phyloP scores from a whole-genome alignment of 2,797 vertebrate genomes.

The Staurois parvus region DNA sequence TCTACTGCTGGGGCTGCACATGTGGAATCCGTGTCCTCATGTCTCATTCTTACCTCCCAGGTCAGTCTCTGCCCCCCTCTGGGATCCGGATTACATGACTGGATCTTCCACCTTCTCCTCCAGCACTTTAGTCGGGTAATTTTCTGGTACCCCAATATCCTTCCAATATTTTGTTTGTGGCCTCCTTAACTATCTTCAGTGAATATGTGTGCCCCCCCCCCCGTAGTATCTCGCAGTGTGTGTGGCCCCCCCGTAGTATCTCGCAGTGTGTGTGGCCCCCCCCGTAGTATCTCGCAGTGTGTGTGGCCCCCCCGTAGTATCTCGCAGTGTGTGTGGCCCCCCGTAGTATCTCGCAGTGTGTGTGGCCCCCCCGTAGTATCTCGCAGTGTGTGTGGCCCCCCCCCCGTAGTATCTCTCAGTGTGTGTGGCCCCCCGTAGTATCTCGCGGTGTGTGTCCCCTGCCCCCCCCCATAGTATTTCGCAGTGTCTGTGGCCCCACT shows the following conservation, averaged over 20 bases:
- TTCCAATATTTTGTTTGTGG: neutral
- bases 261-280: too few species aligned
- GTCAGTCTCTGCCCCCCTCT: constrained; percentile 3
- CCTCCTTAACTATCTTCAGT: too few species aligned
- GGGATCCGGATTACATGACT: constrained; percentile 45
- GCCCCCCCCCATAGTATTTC: too few species aligned
- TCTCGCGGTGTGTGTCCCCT: neutral
- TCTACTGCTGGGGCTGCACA: too few species aligned
- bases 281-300: too few species aligned
- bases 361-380: neutral
- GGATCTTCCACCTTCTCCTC: constrained; percentile 45
- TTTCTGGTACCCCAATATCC: too few species aligned
- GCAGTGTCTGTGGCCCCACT: too few species aligned
- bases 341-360: neutral
- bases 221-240: neutral
- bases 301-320: neutral
- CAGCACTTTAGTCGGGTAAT: constrained; percentile 44
- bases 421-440: neutral
- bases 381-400: neutral
- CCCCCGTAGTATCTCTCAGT: neutral
- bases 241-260: neutral
- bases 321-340: neutral
- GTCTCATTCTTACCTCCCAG: neutral
- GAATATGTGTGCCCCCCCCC: too few species aligned
- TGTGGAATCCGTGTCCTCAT: too few species aligned